Base-by-base conservation (phyloP, 2,797 vertebrate genomes). In the Galaxias olidus region DNA sequence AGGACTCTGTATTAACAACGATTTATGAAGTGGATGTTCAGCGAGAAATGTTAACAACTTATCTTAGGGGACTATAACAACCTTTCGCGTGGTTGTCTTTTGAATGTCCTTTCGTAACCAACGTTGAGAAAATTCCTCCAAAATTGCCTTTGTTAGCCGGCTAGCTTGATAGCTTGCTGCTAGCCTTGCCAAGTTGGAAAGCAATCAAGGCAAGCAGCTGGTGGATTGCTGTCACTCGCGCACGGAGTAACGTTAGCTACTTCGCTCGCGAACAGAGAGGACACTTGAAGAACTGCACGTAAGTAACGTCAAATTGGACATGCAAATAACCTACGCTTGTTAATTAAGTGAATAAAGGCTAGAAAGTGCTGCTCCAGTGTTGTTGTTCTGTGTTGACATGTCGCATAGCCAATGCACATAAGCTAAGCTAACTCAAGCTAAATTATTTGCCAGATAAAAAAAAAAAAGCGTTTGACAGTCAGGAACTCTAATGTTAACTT, bases 1-100 rank as follows among this genome's bases (percentile, higher is more conserved):
- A 90, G 88, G 78, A 81, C 71, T 30, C 30, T 30, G 30, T 30
- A 30, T 3, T 30, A 30, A 30, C 30, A 30, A 30, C 30, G 30
- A 30, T 6, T 30, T 30, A 30, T 30, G 2, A 30, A 61, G 65
- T 48, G 80, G 74, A 71, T 65, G 54, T 76, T 19, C 8, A 30
- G 50, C 67, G 44, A 56, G 43, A 14, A 71, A 30, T 60, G 2
- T 72, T 60, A 48, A 13, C 42, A 57, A 63, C 47, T 42, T 14
- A 63, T 20, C 52, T 43, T 3, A 40, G 41, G 49, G 7, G 4
- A 54, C 8, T 42, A 60, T 14, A 6, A 49, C 18, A 5, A 4
- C 7, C 5, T 4, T 17, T 17, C 51, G 15, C 11, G 17, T 19
- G 17, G 51, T 15, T 53, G 8, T 18, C 9, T 1, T 10, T 10